Evolutionary conservation across 2,113 vertebrate species (phyloP).

Genomic region (Callospermophilus lateralis): DNA sequence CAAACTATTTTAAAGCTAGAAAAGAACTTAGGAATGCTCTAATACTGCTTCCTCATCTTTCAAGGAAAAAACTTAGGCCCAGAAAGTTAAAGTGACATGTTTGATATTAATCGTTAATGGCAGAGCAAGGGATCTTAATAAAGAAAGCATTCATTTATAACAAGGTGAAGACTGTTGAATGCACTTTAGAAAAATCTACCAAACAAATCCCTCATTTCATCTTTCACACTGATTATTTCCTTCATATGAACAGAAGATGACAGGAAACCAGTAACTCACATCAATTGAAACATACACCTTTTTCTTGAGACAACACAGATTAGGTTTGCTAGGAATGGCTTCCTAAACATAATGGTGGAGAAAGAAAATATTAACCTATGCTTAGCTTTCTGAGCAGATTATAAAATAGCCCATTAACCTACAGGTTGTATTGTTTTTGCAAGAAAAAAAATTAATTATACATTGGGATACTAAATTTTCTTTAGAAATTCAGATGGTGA

Average conservation of each 20-base stretch:
- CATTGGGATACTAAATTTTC: not conserved
- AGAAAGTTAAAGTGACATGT: not conserved
- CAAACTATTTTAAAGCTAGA: not conserved
- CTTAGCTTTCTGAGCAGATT: not conserved
- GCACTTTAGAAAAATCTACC: not conserved
- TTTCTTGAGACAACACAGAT: not conserved
- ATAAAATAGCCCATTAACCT: not conserved
- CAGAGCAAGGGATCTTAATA: not conserved
- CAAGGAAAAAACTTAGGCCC: not conserved
- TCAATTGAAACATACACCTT: not conserved
- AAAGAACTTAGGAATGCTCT: not conserved
- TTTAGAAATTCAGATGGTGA: not conserved
- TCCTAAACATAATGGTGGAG: not conserved
- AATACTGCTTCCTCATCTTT: not conserved
- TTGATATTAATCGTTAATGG: not conserved
- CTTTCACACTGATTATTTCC: not conserved
- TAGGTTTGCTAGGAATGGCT: slow-evolving; percentile 15
- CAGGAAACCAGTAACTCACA: not conserved
- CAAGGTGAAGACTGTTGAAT: not conserved
- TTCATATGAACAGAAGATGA: not conserved
- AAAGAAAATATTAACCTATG: not conserved
- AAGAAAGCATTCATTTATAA: not conserved
- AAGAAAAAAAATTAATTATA: not conserved
- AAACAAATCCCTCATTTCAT: not conserved
- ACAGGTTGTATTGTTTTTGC: not conserved